Conservation (phyloP, 2,888 invertebrate genomes). For the Orchesella flavescens region DNA sequence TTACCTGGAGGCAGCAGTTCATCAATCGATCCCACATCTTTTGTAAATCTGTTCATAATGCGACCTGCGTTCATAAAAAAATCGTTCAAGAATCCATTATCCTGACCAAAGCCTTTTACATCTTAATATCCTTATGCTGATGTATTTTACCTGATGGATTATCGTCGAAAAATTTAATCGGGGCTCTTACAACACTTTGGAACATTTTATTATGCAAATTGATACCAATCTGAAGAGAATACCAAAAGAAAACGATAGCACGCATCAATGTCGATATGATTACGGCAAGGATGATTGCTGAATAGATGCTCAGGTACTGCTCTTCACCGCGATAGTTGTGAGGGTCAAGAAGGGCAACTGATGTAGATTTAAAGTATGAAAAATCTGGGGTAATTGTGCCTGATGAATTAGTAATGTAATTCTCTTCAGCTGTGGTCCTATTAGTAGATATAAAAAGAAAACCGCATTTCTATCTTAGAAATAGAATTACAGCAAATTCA, state of each 20-base stretch:
- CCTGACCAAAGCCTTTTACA: no score
- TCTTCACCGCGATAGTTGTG: slow-evolving; percentile 53
- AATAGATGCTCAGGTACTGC: slow-evolving; percentile 74
- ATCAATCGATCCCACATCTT: slow-evolving; percentile 81
- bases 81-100: slow-evolving; percentile 34
- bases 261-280: slow-evolving; percentile 73
- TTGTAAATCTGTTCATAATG: slow-evolving; percentile 80
- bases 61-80: no score
- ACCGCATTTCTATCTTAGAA: no score
- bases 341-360: slow-evolving; percentile 37
- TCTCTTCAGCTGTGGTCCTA: slow-evolving; percentile 57
- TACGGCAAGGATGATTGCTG: slow-evolving; percentile 73
- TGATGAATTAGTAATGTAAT: slow-evolving; percentile 32
- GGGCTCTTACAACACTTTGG: slow-evolving; percentile 74
- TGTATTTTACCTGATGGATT: slow-evolving; percentile 66
- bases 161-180: slow-evolving; percentile 73
- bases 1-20: slow-evolving; percentile 76
- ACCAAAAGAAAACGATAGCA: slow-evolving; percentile 74
- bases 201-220: slow-evolving; percentile 76
- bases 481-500: not conserved
- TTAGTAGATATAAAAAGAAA: not conserved
- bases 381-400: not conserved
- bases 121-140: not conserved
- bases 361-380: slow-evolving; percentile 43
- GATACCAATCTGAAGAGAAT: slow-evolving; percentile 74